Evolutionary conservation across 2,888 invertebrate genomes (phyloP), one percentile per base, ranked within the genome.

Genomic region (Rhamphomyia laevipes): DNA sequence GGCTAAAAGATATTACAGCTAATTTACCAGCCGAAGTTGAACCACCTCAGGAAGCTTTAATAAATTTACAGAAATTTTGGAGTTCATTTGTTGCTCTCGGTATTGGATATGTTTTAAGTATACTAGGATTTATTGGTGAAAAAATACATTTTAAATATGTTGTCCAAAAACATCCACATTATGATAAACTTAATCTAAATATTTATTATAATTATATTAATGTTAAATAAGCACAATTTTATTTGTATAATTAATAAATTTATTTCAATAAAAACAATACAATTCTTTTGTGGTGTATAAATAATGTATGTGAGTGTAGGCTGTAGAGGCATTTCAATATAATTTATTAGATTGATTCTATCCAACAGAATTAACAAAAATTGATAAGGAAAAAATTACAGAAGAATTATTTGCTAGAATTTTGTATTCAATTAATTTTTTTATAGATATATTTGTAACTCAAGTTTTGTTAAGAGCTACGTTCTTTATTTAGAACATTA

Each of bases 1-100:
- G 89, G 89, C 65, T 86, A 2, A 80, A 77, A 51, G 87, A 88
- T 63, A 82, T 80, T 0, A 83, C 83, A 74, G 70, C 77, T 48
- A 72, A 74, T 45, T 64, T 71, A 46, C 73, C 78, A 3, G 71
- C 73, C 0, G 81, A 78, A 59, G 80, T 77, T 58, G 73, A 75
- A 42, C 72, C 75, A 1, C 76, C 78, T 48, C 69, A 77, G n/a
- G 86, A 85, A 64, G 86, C 87, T 5, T 62, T 87, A 13, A 85
- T 89, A 76, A 81, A 84, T 67, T 72, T 88, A 56, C 77, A 76
- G 55, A 89, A 89, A 63, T 74, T 89, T 42, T 84, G 84, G 64
- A 86, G 86, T 41, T 86, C 84, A 4, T 75, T 88, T 53, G 76
- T 86, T 37, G 84, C 82, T 7, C 64, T 89, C n/a, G 75, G 68